phyloP scores from a whole-genome alignment of 2,113 vertebrate species.

The Malurus cyaneus region DNA sequence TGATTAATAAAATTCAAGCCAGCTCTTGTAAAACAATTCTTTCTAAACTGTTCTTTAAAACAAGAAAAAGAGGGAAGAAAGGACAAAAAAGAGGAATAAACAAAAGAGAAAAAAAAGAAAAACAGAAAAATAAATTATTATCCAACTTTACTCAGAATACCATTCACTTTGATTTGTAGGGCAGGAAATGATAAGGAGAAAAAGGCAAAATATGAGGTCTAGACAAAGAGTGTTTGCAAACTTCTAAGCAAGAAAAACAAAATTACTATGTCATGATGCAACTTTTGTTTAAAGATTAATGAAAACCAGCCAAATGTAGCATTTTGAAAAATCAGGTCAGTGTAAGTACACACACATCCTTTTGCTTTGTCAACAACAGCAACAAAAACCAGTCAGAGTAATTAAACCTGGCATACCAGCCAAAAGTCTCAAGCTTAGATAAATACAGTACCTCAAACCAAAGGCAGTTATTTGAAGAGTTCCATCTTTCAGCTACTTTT shows the following conservation, averaged over 20 bases:
- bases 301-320: background rate
- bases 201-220: background rate
- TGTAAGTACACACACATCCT: background rate
- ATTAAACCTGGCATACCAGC: background rate
- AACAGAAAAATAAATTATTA: background rate
- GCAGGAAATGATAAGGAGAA: background rate
- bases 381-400: background rate
- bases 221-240: background rate
- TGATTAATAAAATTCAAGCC: background rate
- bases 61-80: background rate
- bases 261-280: background rate
- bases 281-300: background rate
- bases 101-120: accelerated
- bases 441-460: background rate
- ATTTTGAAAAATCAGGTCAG: background rate
- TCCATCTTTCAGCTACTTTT: background rate
- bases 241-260: background rate
- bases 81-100: background rate
- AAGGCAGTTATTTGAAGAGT: background rate
- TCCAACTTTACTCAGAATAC: background rate
- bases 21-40: background rate
- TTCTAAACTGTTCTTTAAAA: background rate
- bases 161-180: background rate
- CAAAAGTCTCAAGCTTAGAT: background rate
- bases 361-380: background rate